Evolutionary conservation across 2,113 vertebrate species (phyloP), one percentile per base, ranked within the genome.

Genomic region (Triplophysa tibetana): DNA sequence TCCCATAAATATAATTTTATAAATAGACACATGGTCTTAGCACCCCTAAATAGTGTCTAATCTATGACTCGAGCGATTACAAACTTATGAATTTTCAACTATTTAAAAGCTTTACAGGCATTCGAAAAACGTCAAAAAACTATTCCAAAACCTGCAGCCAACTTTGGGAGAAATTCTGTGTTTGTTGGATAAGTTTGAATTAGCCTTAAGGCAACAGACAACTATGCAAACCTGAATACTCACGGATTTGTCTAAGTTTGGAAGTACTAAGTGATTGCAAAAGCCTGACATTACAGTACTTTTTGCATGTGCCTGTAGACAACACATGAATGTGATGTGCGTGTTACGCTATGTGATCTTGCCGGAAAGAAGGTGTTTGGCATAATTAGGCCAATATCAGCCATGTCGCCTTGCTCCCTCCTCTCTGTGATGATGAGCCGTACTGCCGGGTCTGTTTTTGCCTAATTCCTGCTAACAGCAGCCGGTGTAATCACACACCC

Each of bases 401-500:
- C 91, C 89, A 93, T 90, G 93, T 94, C 90, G 88, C 93, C 94
- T 61, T 91, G 93, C 95, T 94, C 95, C 94, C 94, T 94, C 81
- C 92, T 92, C 92, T 92, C 89, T 93, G 92, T 93, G 94, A 90
- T 96, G 96, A 97, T 95, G 93, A 95, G 94, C 94, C 91, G 92
- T 94, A 93, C 95, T 93, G 94, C 94, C 93, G 77, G 82, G 78
- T 94, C 91, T 95, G 95, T 95, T 97, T 94, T 94, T 95, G 95
- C 93, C 95, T 97, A 96, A 98, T 97, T 96, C 95, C 92, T 93
- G 92, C 94, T 94, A 96, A 96, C 96, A 95, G 94, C 95, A 96
- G 95, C 94, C 95, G 94, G 94, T 95, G 96, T 97, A 99, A 99
- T 99, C 97, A 98, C 95, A 96, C 91, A 96, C 94, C 95, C 95